Base-by-base conservation (phyloP, 2,888 invertebrate species). In the Eupelmus urozonus region DNA sequence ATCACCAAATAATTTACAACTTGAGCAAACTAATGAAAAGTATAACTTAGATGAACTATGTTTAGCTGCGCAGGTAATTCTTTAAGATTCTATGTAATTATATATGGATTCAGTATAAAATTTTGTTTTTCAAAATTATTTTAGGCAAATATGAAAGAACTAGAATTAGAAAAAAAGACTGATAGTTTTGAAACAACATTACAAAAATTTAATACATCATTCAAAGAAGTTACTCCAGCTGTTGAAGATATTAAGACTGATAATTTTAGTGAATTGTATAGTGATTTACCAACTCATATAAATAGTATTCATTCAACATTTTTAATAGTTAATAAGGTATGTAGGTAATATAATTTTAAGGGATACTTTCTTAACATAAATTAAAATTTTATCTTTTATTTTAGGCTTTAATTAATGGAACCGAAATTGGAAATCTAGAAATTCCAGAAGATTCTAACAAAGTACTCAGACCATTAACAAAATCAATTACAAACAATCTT, bases 141-240 rank as follows among this genome's bases (percentile, higher is more conserved):
- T 51, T 67, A 84, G 67, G 55, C 69, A 16, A 51, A 80, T 42
- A 65, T 75, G 51, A 78, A 82, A 16, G 59, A 57, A 20, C 25
- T 71, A 11, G 49, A 16, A 2, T 7, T n/a, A n/a, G n/a, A 73
- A 11, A n/a, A 45, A 9, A 59, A 65, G 16, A 60, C 11, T 23
- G 34, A 74, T n/a, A 11, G 72, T n/a, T 80, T 67, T 25, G 60
- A 78, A 57, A 59, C 55, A 40, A 69, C 75, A 18, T 71, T 71
- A 20, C 55, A 82, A 49, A 83, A 83, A 27, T 87, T 87, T 65
- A 62, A 84, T 20, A 77, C 82, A 80, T 74, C 81, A 7, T 87
- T 85, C 59, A 78, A 82, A 55, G 70, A 80, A 0, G 65, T 81
- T 40, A 65, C 72, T 18, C 80, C n/a, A n/a, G n/a, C n/a, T n/a